Percentiles rank a stretch among this genome's conserved stretches.
Evolutionary conservation across 2,888 invertebrate species (phyloP).

Genomic region (Helobdella robusta): DNA sequence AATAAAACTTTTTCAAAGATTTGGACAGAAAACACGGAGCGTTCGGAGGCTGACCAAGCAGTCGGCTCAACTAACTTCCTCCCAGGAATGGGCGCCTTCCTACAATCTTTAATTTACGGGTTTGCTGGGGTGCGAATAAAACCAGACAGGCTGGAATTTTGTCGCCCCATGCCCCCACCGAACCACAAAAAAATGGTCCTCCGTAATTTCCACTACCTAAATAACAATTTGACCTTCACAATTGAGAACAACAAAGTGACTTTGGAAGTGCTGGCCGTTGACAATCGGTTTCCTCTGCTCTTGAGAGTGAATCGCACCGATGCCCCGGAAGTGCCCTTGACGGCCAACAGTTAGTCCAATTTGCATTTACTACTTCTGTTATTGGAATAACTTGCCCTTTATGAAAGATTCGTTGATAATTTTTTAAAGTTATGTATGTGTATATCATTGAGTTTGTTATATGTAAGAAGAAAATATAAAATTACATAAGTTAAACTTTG

Average conservation of each 20-base stretch:
- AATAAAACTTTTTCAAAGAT: conserved; percentile 29
- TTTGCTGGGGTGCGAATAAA: conserved; percentile 36
- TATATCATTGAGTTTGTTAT: no score
- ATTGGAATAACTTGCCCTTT: no score
- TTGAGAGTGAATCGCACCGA: conserved; percentile 30
- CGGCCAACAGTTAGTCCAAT: conserved; percentile 16
- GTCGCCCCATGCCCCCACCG: conserved; percentile 36
- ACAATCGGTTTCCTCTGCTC: conserved; percentile 28
- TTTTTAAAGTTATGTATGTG: no score
- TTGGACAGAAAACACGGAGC: conserved; percentile 36
- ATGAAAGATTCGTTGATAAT: no score
- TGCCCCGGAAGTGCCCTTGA: conserved; percentile 27
- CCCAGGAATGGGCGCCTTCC: conserved; percentile 36
- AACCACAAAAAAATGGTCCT: conserved; percentile 29
- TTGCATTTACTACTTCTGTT: no score
- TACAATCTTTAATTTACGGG: conserved; percentile 37
- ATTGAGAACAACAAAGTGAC: conserved; percentile 25
- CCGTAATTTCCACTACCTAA: conserved; percentile 32
- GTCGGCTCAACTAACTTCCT: conserved; percentile 35
- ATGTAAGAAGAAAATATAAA: no score
- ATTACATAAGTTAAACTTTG: no score
- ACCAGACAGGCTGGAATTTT: conserved; percentile 36
- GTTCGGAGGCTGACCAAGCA: conserved; percentile 27
- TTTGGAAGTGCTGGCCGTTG: conserved; percentile 24
- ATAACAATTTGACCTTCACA: conserved; percentile 30